Evolutionary conservation across 2,888 invertebrate species (phyloP), one percentile per base, ranked within the genome.

Genomic region (Philereme transversata): DNA sequence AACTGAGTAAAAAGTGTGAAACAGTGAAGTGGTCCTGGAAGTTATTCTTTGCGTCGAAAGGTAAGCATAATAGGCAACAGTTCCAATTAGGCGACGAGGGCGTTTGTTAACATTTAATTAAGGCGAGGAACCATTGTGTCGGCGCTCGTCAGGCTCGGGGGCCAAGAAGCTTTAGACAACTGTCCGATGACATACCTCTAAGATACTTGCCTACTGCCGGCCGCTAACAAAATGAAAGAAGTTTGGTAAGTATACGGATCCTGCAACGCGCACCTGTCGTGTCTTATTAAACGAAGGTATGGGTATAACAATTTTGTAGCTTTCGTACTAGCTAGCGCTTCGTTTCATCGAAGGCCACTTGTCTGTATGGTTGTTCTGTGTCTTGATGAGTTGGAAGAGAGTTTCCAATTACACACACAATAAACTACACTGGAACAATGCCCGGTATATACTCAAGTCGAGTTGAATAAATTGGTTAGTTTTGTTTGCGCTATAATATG

Each of bases 21-120:
- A n/a, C 22, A 11, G 44, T 87, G 80, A 83, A 90, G 88, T 82
- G 80, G 79, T 81, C 80, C 85, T 83, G 82, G 82, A 82, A 86
- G 86, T 85, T 86, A 84, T 86, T 87, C 88, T 88, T 75, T 73
- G 78, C 80, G 84, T 84, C 81, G 84, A 86, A 90, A 90, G 50
- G 50, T 43, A 63, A 90, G 90, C 89, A 90, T 91, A 92, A 91
- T 87, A 90, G 90, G 89, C 90, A 89, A 90, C 91, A 90, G 89
- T 89, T 88, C 91, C 91, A 92, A 92, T 92, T 92, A 92, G 90
- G 84, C 88, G 88, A 86, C 87, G 84, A 91, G 90, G 88, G 90
- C 90, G 91, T 92, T 92, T 92, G 91, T 92, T 91, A 92, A 90
- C 91, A 92, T 91, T 92, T 92, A 90, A 92, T 91, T 92, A 92